phyloP scores from a whole-genome alignment of 2,797 vertebrate species.

The Merluccius polli region DNA sequence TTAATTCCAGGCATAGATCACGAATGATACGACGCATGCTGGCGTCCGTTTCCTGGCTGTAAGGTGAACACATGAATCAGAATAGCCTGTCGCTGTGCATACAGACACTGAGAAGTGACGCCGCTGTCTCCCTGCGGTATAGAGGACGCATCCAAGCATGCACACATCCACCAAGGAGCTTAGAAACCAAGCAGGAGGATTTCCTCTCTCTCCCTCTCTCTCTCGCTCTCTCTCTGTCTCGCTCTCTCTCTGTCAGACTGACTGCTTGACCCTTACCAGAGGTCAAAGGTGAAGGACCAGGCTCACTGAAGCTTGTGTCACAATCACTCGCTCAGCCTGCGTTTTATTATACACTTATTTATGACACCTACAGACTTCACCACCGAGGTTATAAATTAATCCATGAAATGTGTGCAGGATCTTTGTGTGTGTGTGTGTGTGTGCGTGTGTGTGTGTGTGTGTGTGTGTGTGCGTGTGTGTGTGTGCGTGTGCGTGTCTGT shows the following conservation, averaged over 20 bases:
- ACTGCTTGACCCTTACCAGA: constrained; percentile 1
- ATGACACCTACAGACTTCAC: constrained; percentile 48
- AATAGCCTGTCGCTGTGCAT: background rate
- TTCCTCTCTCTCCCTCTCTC: too few species aligned
- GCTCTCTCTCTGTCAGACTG: constrained; percentile 20
- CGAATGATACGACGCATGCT: constrained; percentile 42
- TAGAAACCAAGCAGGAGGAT: background rate
- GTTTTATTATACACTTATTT: constrained; percentile 53
- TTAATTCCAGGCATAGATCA: constrained; percentile 30
- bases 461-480: background rate
- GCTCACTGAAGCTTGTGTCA: constrained; percentile 23
- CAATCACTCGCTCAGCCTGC: constrained; percentile 46
- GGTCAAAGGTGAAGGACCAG: background rate
- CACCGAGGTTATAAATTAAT: constrained; percentile 33
- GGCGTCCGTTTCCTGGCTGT: constrained; percentile 17
- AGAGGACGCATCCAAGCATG: too few species aligned
- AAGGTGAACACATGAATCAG: background rate
- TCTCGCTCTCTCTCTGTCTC: constrained; percentile 22
- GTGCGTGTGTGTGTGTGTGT: constrained; percentile 5
- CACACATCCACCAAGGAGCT: too few species aligned
- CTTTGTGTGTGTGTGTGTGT: constrained; percentile 10
- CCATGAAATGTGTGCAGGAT: background rate
- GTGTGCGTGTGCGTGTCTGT: constrained; percentile 5
- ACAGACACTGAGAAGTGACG: background rate
- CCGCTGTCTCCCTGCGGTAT: background rate